phyloP scores from a whole-genome alignment of 2,797 vertebrate genomes.

The Pseudomugil tenellus region DNA sequence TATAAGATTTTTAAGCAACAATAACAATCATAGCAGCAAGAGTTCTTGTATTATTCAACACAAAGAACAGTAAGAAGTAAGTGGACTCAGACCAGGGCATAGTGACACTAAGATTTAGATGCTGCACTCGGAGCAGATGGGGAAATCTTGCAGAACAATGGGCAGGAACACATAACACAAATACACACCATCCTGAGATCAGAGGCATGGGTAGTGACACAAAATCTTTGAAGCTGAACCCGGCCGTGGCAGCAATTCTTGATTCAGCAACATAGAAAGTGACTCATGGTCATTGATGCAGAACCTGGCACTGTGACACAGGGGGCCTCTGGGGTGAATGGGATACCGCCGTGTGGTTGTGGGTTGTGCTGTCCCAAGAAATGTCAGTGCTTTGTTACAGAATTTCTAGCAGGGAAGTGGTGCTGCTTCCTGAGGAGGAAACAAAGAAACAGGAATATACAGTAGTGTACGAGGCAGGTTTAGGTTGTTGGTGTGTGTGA shows the following conservation, averaged over 20 bases:
- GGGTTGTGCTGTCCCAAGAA: neutral
- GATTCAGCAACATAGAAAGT: constrained; percentile 3
- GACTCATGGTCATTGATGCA: constrained; percentile 9
- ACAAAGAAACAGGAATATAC: neutral
- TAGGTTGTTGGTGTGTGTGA: neutral
- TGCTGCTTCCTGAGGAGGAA: neutral
- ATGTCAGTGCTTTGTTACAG: neutral
- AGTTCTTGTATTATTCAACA: neutral
- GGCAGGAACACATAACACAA: neutral
- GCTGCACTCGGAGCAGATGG: too few relatives aligned
- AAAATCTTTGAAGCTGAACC: constrained; percentile 9
- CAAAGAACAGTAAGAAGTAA: neutral
- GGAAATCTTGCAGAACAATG: neutral
- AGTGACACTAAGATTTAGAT: too few relatives aligned
- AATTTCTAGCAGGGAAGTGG: constrained; percentile 1
- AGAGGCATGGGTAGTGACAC: neutral
- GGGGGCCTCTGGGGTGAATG: constrained; percentile 2
- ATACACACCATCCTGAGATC: constrained; percentile 12
- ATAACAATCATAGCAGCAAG: constrained; percentile 18
- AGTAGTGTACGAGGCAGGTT: neutral
- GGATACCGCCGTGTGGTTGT: constrained; percentile 3
- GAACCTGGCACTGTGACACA: constrained; percentile 1
- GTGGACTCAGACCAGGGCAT: neutral
- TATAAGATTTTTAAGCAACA: too few relatives aligned
- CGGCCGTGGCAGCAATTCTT: constrained; percentile 7